Base-by-base conservation (phyloP, 2,113 vertebrate species). In the Notothenia rossii region DNA sequence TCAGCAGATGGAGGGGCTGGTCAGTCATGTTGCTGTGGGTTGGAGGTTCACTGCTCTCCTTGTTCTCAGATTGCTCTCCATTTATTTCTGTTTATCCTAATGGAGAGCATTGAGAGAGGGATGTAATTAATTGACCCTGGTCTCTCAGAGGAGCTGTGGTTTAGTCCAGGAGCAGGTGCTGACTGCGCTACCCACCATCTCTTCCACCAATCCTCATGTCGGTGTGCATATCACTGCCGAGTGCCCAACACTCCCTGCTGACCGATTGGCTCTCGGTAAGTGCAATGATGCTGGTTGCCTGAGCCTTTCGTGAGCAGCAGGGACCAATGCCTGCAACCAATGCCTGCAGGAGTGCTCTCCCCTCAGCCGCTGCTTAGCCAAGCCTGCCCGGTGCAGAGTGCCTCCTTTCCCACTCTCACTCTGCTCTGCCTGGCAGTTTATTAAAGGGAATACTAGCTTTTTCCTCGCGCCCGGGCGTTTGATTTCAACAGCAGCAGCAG, bases 371-470 rank as follows among this genome's bases (percentile, higher is more conserved):
- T 82, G 75, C 86, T 86, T 72, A 86, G 88, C 86, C 66, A 62
- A 91, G 84, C 86, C 81, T 72, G 84, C 87, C 77, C 78, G 56
- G 70, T 58, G 87, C 87, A 82, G 58, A 89, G 86, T 92, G 75
- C 82, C 53, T 90, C 90, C 76, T 86, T 86, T 89, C 88, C 82
- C 81, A 60, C 78, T 88, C 80, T 77, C 68, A 64, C 87, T 86
- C 82, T 71, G 82, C 86, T 91, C 84, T 79, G 89, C 8, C 82
- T 95, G 94, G 91, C 94, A 94, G 92, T 95, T 96, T 96, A 96
- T 97, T 97, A 95, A 95, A 96, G 95, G 89, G 82, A 95, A 93
- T 81, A 90, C 92, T 95, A 94, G 92, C 93, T 93, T 64, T 81
- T 74, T 84, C 79, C 86, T 90, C 82, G 29, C 75, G 85, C 88